These are phyloP conservation scores for Florisuga fusca DNA, from an alignment of 2,797 vertebrate genomes.

Conservation along the genomic window DNA sequence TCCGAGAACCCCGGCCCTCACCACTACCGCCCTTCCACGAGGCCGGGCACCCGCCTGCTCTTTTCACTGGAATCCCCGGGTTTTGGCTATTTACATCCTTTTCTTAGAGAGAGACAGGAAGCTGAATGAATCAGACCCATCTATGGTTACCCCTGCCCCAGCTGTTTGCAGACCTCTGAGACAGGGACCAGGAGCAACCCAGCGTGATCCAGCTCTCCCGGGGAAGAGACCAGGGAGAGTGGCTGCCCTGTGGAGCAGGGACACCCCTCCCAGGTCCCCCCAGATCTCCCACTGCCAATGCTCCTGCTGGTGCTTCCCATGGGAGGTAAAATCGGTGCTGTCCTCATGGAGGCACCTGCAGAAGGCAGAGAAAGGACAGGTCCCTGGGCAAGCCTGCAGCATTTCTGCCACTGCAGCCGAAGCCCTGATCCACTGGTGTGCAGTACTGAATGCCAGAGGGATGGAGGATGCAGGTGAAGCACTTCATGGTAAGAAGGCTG, in stretches of 20 bases:
- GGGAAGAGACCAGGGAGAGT: neutral
- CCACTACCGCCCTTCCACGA: conserved; percentile 86
- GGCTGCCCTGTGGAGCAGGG: neutral
- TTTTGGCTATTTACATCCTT: conserved; percentile 69
- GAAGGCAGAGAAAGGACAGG: neutral
- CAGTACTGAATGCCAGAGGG: neutral
- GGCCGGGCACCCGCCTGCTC: conserved; percentile 64
- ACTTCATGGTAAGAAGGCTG: neutral
- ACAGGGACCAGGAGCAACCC: neutral
- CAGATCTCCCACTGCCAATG: neutral
- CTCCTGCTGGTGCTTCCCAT: accelerated
- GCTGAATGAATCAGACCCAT: conserved; percentile 59
- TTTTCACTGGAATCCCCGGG: conserved; percentile 72
- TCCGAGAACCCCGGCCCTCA: conserved; percentile 81
- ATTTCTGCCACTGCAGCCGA: neutral
- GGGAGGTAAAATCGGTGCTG: neutral
- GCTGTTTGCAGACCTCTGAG: neutral
- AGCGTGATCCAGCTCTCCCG: neutral
- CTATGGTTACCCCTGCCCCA: neutral
- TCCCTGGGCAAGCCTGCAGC: neutral
- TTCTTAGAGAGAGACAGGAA: conserved; percentile 78
- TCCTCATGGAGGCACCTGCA: neutral
- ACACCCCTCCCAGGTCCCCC: neutral
- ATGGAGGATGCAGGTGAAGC: neutral
- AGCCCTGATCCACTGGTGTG: neutral